Evolutionary conservation across 2,797 vertebrate species (phyloP).

Genomic region (Taeniopygia guttata): DNA sequence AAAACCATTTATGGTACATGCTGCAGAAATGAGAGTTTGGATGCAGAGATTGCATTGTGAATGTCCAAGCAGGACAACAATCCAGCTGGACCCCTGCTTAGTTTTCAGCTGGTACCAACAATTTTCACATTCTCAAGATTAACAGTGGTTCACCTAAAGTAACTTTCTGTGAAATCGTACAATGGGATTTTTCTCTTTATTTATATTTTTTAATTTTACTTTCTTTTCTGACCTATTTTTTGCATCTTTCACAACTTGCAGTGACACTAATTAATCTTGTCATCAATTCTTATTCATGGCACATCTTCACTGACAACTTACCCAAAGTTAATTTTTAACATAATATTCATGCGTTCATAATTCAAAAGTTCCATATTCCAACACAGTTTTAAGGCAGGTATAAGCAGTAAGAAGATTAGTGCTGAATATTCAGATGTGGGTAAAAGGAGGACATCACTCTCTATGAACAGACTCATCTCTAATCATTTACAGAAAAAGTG

Average conservation of each 20-base stretch:
- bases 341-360: background rate
- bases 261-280: conserved; percentile 39
- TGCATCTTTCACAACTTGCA: background rate
- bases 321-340: conserved; percentile 5
- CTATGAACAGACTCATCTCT: background rate
- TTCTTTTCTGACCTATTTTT: background rate
- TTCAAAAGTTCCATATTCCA: conserved; percentile 1
- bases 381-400: background rate
- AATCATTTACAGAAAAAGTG: background rate
- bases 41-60: background rate
- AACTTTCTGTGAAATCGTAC: background rate
- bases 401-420: background rate
- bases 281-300: background rate
- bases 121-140: background rate
- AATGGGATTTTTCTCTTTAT: background rate
- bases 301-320: background rate
- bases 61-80: background rate
- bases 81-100: background rate
- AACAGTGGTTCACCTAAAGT: background rate
- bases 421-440: background rate
- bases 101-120: background rate
- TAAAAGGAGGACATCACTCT: background rate
- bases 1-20: background rate
- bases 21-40: background rate
- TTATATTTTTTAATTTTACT: background rate